A percentile compares a stretch with the other conserved stretches of the same genome.
Evolutionary conservation across 2,888 invertebrate genomes (phyloP).

Genomic region (Miltochrista miniata): DNA sequence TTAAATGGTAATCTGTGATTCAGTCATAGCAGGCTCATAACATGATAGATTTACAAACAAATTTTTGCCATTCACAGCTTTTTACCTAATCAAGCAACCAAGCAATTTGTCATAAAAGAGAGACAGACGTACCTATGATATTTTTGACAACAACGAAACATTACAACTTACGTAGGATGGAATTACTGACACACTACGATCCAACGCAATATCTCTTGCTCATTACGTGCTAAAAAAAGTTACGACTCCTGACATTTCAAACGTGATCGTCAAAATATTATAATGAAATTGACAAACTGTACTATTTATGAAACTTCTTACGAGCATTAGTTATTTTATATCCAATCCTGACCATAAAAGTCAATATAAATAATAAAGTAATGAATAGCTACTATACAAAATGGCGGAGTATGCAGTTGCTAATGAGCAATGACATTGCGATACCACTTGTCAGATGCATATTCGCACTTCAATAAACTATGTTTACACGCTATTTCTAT

Average conservation of each 20-base stretch:
- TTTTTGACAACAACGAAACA: too few relatives aligned
- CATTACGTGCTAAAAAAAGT: neutral
- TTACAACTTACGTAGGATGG: too few relatives aligned
- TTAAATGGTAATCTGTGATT: too few relatives aligned
- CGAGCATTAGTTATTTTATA: neutral
- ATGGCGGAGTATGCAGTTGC: constrained; percentile 1
- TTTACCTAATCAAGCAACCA: too few relatives aligned
- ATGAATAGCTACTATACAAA: neutral
- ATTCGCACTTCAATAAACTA: constrained; percentile 12
- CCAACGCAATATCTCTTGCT: too few relatives aligned
- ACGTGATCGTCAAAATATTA: too few relatives aligned
- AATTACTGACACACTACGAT: too few relatives aligned
- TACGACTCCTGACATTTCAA: neutral
- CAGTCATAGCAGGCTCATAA: too few relatives aligned
- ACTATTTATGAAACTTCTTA: neutral
- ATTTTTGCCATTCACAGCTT: too few relatives aligned
- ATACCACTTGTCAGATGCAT: constrained; percentile 10
- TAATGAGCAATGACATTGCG: constrained; percentile 4
- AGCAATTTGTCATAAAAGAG: too few relatives aligned
- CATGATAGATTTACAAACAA: too few relatives aligned
- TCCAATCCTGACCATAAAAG: neutral
- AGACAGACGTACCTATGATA: too few relatives aligned
- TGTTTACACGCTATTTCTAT: constrained; percentile 12
- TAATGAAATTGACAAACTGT: neutral
- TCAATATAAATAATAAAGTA: constrained; percentile 1